These are phyloP conservation scores for Bucorvus abyssinicus DNA, from an alignment of 2,797 vertebrate genomes.

Conservation along the genomic window DNA sequence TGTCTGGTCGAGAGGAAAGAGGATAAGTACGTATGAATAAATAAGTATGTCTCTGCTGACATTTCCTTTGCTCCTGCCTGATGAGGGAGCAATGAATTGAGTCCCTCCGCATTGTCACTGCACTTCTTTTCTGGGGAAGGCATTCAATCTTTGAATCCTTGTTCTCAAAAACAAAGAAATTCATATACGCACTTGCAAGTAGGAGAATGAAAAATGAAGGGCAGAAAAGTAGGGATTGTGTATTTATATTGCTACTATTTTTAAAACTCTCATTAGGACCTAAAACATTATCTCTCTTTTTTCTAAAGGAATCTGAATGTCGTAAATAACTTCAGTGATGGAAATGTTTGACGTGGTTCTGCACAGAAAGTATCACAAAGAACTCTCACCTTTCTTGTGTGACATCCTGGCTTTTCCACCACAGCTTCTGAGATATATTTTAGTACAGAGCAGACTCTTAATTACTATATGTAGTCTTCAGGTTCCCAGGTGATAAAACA, in stretches of 20 bases:
- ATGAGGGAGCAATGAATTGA: neutral
- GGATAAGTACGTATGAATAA: neutral
- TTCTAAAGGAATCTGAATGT: neutral
- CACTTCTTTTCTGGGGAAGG: neutral
- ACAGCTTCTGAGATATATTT: neutral
- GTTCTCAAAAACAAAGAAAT: neutral
- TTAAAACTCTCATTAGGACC: neutral
- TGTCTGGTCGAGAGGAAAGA: neutral
- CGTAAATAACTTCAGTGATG: neutral
- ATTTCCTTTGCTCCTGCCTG: neutral
- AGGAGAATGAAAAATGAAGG: neutral
- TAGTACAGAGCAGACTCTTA: neutral
- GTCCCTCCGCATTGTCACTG: neutral
- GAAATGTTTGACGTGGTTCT: neutral
- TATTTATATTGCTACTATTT: neutral
- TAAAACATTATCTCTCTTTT: neutral
- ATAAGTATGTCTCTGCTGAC: neutral
- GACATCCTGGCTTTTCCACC: neutral
- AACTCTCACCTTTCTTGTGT: neutral
- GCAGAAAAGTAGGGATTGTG: neutral
- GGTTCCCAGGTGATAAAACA: neutral
- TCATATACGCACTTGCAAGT: accelerated
- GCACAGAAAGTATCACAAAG: neutral
- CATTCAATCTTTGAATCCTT: neutral
- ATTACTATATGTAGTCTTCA: neutral